phyloP scores from a whole-genome alignment of 2,113 vertebrate genomes.

The Harpagus bidentatus region DNA sequence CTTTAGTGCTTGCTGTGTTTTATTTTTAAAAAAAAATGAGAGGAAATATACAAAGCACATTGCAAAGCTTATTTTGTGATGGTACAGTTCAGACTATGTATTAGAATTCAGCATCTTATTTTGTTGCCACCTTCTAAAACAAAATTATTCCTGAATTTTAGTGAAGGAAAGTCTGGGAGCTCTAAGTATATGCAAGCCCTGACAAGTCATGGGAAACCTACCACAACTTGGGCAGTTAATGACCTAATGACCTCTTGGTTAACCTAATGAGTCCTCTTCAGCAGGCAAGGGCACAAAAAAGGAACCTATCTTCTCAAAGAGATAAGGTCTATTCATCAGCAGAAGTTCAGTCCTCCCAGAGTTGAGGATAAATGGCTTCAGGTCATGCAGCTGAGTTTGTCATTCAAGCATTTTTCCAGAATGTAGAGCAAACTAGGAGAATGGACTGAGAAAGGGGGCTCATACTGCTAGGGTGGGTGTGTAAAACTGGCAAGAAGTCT shows the following conservation, averaged over 20 bases:
- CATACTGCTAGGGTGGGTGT: neutral
- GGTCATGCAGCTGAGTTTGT: neutral
- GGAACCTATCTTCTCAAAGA: neutral
- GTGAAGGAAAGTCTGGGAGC: neutral
- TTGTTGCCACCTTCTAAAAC: neutral
- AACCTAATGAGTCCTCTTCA: conserved; percentile 14
- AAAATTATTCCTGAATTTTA: neutral
- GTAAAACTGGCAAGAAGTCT: neutral
- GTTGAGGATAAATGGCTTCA: neutral
- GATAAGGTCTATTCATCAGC: neutral
- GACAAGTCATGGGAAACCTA: conserved; percentile 5
- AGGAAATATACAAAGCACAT: neutral
- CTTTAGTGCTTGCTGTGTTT: neutral
- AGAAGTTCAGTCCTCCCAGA: neutral
- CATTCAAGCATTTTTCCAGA: neutral
- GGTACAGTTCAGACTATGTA: neutral
- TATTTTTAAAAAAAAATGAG: neutral
- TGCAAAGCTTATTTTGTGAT: neutral
- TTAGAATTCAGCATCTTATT: neutral
- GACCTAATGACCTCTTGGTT: conserved; percentile 22
- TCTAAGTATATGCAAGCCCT: neutral
- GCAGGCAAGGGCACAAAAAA: neutral
- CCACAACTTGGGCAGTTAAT: neutral
- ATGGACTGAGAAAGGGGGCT: neutral
- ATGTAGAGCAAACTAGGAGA: neutral